phyloP scores from a whole-genome alignment of 2,113 vertebrate genomes.

The Neopipo cinnamomea region DNA sequence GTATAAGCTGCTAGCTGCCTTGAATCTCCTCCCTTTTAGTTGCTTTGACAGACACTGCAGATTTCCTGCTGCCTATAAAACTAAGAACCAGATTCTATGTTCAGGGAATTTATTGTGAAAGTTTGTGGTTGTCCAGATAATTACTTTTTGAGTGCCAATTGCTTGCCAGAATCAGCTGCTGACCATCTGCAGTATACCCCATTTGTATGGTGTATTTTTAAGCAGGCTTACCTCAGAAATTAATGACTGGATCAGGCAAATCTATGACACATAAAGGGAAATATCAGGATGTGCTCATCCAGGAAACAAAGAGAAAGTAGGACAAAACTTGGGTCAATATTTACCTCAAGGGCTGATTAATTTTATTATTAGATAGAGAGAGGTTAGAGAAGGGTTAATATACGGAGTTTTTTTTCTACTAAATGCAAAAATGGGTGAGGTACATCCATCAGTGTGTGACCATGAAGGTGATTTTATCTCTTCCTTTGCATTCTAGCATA shows the following conservation, averaged over 20 bases:
- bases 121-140: not conserved
- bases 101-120: not conserved
- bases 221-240: not conserved
- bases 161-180: not conserved
- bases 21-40: not conserved
- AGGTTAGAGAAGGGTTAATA: not conserved
- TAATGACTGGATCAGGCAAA: not conserved
- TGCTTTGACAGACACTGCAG: not conserved
- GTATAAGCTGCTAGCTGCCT: not conserved
- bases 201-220: not conserved
- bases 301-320: not conserved
- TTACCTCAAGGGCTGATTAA: not conserved
- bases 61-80: not conserved
- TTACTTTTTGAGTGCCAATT: not conserved
- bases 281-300: not conserved
- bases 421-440: not conserved
- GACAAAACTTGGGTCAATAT: not conserved
- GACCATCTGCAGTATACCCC: not conserved
- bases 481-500: not conserved
- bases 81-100: not conserved
- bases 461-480: not conserved
- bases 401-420: not conserved
- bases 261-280: not conserved
- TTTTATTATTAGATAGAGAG: not conserved
- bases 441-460: not conserved